Evolutionary conservation across 2,888 invertebrate species (phyloP).

Genomic region (Tipula confusa): DNA sequence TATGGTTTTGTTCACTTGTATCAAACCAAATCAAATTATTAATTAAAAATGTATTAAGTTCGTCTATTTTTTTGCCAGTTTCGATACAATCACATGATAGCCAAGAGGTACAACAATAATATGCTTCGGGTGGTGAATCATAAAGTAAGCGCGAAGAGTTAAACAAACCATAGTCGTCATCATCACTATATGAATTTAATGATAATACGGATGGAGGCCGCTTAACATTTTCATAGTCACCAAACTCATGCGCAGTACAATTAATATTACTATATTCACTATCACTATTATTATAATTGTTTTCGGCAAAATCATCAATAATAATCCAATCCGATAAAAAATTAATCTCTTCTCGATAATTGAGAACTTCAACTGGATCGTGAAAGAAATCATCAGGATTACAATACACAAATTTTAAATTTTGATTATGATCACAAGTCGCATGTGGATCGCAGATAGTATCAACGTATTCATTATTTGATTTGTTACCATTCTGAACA

Average conservation of each 20-base stretch:
- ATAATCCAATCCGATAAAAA: conserved; percentile 48
- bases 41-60: not conserved
- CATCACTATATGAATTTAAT: conserved; percentile 26
- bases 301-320: conserved; percentile 39
- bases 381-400: conserved; percentile 48
- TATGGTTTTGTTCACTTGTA: not conserved
- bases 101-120: not conserved
- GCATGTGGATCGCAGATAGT: not conserved
- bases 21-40: conserved; percentile 15
- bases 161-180: conserved; percentile 27
- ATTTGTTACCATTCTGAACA: conserved; percentile 16
- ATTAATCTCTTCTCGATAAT: conserved; percentile 41
- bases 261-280: not conserved
- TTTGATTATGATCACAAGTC: not conserved
- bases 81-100: not conserved
- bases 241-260: not conserved
- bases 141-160: not conserved
- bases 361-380: conserved; percentile 47
- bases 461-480: conserved; percentile 13
- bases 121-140: not conserved
- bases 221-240: conserved; percentile 13
- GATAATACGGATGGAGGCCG: conserved; percentile 31
- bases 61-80: not conserved
- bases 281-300: not conserved
- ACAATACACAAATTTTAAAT: conserved; percentile 20